These are phyloP conservation scores for Nyctalus aviator DNA, from an alignment of 2,797 vertebrate species.

Conservation along the genomic window DNA sequence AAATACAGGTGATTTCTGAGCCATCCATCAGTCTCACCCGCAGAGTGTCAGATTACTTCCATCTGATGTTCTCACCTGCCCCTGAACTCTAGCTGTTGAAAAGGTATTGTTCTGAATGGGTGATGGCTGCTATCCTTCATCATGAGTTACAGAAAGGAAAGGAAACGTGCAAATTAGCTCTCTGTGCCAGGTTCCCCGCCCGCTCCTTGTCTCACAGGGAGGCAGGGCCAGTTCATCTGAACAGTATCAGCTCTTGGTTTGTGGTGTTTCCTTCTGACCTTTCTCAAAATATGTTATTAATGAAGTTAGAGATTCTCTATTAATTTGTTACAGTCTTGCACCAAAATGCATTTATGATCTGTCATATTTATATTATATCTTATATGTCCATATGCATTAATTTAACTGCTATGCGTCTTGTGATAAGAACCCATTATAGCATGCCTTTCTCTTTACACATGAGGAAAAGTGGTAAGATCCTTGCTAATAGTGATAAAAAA, in stretches of 20 bases:
- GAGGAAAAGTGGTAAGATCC: not conserved
- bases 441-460: not conserved
- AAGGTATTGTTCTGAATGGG: not conserved
- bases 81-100: not conserved
- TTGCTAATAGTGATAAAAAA: not conserved
- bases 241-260: not conserved
- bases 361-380: not conserved
- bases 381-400: not conserved
- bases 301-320: not conserved
- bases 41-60: not conserved
- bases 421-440: not conserved
- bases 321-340: not conserved
- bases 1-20: not conserved
- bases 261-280: not conserved
- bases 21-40: rapidly evolving
- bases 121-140: not conserved
- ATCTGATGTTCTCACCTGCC: not conserved
- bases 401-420: not conserved
- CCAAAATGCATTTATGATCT: not conserved
- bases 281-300: not conserved
- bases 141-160: not conserved
- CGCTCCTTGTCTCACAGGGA: not conserved
- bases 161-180: not conserved
- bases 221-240: not conserved
- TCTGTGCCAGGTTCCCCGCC: not conserved